These are phyloP conservation scores for Drosophila bocki DNA, from an alignment of 1,140 invertebrate genomes.

Conservation along the genomic window DNA sequence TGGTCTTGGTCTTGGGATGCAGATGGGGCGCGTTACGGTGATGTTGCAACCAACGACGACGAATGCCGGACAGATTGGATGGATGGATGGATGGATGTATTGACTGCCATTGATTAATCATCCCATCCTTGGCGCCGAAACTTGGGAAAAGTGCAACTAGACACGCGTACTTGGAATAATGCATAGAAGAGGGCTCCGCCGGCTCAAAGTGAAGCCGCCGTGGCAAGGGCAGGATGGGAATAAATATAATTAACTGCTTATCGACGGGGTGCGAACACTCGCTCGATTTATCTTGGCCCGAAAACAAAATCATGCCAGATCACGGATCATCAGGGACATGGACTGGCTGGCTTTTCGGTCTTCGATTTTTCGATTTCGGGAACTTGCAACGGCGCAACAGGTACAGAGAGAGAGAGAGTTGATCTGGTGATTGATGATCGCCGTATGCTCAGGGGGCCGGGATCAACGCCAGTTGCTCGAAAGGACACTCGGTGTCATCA, in stretches of 20 bases:
- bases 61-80: slow-evolving; percentile 19
- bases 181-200: neutral
- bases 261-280: slow-evolving; percentile 80
- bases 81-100: slow-evolving; percentile 44
- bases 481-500: slow-evolving; percentile 51
- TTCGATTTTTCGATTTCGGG: slow-evolving; percentile 1
- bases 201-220: slow-evolving; percentile 62
- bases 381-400: slow-evolving; percentile 29
- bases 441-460: slow-evolving; percentile 49
- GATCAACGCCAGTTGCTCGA: slow-evolving; percentile 24
- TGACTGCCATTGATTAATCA: slow-evolving; percentile 81
- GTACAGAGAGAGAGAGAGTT: slow-evolving; percentile 25
- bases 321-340: slow-evolving; percentile 29
- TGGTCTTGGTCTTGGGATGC: slow-evolving; percentile 1
- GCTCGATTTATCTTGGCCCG: slow-evolving; percentile 68
- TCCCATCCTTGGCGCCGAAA: slow-evolving; percentile 67
- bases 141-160: slow-evolving; percentile 72
- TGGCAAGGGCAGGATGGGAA: slow-evolving; percentile 65
- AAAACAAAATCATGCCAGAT: slow-evolving; percentile 65
- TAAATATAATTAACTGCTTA: slow-evolving; percentile 82
- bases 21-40: slow-evolving; percentile 35
- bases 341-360: neutral
- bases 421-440: slow-evolving; percentile 63
- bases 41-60: slow-evolving; percentile 66
- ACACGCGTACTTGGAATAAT: slow-evolving; percentile 75